Base-by-base conservation (phyloP, 2,888 invertebrate species). In the Meandrusa payeni region DNA sequence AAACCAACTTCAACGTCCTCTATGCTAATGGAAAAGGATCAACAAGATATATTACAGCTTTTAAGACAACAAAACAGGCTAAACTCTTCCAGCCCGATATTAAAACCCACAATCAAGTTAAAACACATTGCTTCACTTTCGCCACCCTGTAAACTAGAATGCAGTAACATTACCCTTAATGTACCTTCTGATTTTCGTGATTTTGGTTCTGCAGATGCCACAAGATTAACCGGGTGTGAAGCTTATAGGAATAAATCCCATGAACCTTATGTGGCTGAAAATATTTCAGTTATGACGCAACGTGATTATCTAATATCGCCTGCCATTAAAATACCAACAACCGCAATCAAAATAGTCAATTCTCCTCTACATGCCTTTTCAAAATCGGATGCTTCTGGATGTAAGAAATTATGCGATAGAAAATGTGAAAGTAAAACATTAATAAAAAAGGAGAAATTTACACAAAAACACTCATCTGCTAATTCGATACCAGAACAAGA, bases 31-130 rank as follows among this genome's bases (percentile, higher is more conserved):
- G 74, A 79, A 43, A 69, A 61, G 31, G 81, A 82, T 48, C 75
- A 77, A 47, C 59, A 67, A 31, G 80, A 85, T 29, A 45, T 85
- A 28, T 7, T 73, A 11, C 51, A 56, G 15, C 58, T 85, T 38
- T 49, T 80, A 32, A 60, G 68, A 40, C 81, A 81, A 43, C 64
- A 78, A 51, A 71, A 54, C 42, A 69, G 66, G 52, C 53, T 72
- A 24, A 69, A 69, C 48, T 28, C 51, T 1, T 26, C 36, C 12
- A 50, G 22, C 15, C 31, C 36, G 1, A 19, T 9, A 15, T 24
- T 22, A 33, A 50, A 45, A 32, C 5, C 38, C 3, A 32, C 32
- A 7, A 1, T 20, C 1, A 32, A 37, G 27, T 20, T 32, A 1
- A 32, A 26, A 31, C 5, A 22, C 5, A 12, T n/a, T 23, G 24